Conservation (phyloP, 2,797 vertebrate genomes). For the Momotus momota region DNA sequence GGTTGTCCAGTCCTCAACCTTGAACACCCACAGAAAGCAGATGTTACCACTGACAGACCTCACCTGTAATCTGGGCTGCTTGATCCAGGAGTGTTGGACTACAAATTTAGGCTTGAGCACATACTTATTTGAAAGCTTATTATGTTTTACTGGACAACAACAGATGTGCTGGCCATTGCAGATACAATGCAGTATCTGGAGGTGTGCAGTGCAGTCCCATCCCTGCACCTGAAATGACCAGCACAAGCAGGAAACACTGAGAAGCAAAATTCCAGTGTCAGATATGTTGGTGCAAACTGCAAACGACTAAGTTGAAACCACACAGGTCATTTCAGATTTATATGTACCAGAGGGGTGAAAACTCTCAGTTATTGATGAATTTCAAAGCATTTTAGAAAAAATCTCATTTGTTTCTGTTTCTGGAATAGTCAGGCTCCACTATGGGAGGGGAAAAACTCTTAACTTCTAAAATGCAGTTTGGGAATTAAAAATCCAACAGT, state of each 20-base stretch:
- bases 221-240: not conserved
- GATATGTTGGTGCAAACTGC: not conserved
- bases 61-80: not conserved
- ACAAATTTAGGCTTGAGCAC: not conserved
- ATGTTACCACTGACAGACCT: not conserved
- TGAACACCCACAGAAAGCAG: not conserved
- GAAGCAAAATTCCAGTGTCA: not conserved
- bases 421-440: constrained; percentile 5
- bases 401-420: constrained; percentile 39
- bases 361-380: not conserved
- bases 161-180: not conserved
- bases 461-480: constrained; percentile 48
- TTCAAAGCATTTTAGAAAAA: constrained; percentile 62
- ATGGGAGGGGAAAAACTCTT: not conserved
- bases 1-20: not conserved
- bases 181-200: not conserved
- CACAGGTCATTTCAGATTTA: not conserved
- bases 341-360: not conserved
- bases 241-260: constrained; percentile 15
- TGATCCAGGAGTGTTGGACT: not conserved
- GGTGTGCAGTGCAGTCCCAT: fast-evolving
- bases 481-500: constrained; percentile 62
- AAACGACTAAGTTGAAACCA: not conserved
- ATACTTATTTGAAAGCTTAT: fast-evolving
- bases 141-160: not conserved